Conservation (phyloP, 2,888 invertebrate species). For the Lepidochrysops patricia region DNA sequence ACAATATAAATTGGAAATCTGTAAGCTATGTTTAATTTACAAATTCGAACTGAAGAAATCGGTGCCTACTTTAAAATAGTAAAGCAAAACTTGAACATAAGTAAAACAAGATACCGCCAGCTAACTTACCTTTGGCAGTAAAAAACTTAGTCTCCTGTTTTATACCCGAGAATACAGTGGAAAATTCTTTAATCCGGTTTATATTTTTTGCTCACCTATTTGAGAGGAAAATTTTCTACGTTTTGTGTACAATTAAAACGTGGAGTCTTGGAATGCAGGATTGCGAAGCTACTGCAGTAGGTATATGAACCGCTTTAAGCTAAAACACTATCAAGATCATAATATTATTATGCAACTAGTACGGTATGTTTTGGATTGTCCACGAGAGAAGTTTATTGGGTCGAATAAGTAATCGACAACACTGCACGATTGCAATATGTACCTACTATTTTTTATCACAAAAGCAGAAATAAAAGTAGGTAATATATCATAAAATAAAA, state of each 20-base stretch:
- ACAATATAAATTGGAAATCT: too few relatives aligned
- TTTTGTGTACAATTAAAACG: not conserved
- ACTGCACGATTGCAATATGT: too few relatives aligned
- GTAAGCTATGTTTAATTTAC: too few relatives aligned
- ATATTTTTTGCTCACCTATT: not conserved
- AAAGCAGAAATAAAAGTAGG: too few relatives aligned
- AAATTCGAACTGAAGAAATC: not conserved
- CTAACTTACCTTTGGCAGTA: not conserved
- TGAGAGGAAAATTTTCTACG: not conserved
- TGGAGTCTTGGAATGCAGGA: not conserved
- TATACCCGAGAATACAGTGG: not conserved
- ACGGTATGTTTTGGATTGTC: too few relatives aligned
- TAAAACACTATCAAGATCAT: not conserved
- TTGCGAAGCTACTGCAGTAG: not conserved
- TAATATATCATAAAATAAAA: too few relatives aligned
- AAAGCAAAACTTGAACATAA: not conserved
- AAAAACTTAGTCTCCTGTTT: conserved; percentile 1
- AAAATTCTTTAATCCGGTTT: not conserved
- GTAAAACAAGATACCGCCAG: not conserved
- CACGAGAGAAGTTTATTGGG: too few relatives aligned
- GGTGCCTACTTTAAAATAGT: not conserved
- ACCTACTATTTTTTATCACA: too few relatives aligned
- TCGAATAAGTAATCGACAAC: too few relatives aligned
- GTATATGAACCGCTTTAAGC: too few relatives aligned
- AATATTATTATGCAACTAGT: not conserved